A percentile compares a stretch with the other conserved stretches of the same genome.
Evolutionary conservation across 92 coral and sea anemone genomes (phyloP).

Genomic region (Porites lobata): DNA sequence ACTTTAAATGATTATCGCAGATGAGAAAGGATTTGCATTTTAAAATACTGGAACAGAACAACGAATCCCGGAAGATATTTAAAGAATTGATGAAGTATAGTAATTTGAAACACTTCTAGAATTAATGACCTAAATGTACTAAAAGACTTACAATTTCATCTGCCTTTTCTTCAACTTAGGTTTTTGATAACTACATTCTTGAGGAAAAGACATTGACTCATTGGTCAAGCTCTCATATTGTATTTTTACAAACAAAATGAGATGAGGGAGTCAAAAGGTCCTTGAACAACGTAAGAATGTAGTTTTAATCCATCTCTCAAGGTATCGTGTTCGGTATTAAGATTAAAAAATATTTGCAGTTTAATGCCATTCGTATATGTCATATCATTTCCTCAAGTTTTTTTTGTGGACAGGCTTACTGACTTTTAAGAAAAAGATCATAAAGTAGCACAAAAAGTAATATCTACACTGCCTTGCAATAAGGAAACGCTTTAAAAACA

Average conservation of each 20-base stretch:
- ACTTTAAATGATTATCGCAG: constrained; percentile 27
- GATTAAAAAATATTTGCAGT: constrained; percentile 10
- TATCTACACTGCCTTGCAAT: constrained; percentile 15
- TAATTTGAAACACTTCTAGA: background rate
- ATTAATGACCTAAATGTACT: background rate
- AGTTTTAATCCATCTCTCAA: constrained; percentile 19
- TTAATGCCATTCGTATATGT: background rate
- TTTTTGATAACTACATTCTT: background rate
- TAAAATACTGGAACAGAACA: background rate
- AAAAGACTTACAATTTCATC: background rate
- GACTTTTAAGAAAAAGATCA: background rate
- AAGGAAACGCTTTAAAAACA: constrained; percentile 34
- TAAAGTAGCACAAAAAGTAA: constrained; percentile 11
- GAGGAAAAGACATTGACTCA: background rate
- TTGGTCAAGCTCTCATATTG: constrained; percentile 4
- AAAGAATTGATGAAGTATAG: background rate
- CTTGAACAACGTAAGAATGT: constrained; percentile 47
- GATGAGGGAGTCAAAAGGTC: constrained; percentile 29
- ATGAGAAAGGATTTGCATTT: constrained; percentile 19
- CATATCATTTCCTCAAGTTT: background rate
- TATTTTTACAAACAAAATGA: constrained; percentile 45
- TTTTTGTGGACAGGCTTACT: background rate
- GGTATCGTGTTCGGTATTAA: constrained; percentile 22
- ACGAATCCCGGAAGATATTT: constrained; percentile 2
- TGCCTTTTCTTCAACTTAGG: background rate